These are phyloP conservation scores for Platysteira castanea DNA, from an alignment of 2,113 vertebrate genomes.

Conservation along the genomic window DNA sequence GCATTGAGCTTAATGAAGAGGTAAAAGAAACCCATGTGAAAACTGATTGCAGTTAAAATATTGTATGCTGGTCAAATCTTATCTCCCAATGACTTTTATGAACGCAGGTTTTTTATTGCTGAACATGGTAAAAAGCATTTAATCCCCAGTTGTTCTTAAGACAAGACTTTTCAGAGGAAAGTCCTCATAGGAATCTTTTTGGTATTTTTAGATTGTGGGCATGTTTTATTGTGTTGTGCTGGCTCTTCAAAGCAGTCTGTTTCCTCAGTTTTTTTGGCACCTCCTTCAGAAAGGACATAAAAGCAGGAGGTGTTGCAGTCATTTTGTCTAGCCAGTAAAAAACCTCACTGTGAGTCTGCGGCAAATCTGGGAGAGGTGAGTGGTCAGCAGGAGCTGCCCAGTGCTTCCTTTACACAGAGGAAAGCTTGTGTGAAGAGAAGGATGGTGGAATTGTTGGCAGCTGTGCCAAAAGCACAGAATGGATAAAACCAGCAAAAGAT, in stretches of 20 bases:
- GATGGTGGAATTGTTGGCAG: not conserved
- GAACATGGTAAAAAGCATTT: not conserved
- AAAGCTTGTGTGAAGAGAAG: not conserved
- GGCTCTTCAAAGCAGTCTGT: not conserved
- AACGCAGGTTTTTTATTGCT: not conserved
- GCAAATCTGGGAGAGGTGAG: not conserved
- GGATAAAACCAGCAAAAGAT: not conserved
- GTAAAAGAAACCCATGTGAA: not conserved
- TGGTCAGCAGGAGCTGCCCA: not conserved
- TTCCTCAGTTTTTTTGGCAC: not conserved
- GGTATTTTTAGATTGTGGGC: not conserved
- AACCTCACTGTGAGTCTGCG: accelerated
- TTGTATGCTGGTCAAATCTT: not conserved
- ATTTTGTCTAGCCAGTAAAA: not conserved
- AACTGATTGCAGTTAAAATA: not conserved
- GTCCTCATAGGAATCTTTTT: not conserved
- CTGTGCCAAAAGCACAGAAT: not conserved
- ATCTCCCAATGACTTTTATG: not conserved
- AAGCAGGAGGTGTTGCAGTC: not conserved
- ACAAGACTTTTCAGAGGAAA: not conserved
- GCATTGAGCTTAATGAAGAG: not conserved
- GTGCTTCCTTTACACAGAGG: not conserved
- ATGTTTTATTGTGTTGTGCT: not conserved
- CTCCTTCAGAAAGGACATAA: not conserved
- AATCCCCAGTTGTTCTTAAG: not conserved